Evolutionary conservation across 1,140 invertebrate genomes (phyloP), one percentile per base, ranked within the genome.

Genomic region (Panulirus ornatus): DNA sequence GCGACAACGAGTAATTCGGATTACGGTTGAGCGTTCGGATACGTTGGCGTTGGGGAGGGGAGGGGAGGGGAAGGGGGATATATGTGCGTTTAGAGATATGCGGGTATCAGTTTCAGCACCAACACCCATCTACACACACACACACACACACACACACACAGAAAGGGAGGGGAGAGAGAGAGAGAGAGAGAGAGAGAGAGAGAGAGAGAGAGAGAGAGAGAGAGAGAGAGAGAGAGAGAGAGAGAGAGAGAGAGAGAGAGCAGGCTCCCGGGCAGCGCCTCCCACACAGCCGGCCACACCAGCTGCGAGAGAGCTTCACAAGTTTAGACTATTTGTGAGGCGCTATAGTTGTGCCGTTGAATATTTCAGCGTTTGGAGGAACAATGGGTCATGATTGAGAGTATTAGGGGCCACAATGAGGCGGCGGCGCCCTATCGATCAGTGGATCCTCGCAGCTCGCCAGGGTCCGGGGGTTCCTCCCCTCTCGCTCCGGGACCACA

Each of bases 371-470:
- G 88, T 81, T 66, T 51, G 88, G 38, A 76, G 79, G 88, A 89
- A 89, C 88, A 89, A 89, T 83, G 88, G 81, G 71, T 63, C 79
- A 89, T 89, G 88, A 89, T 89, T 89, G 88, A 89, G 88, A 89
- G 88, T 84, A 89, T 89, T 89, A 89, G 70, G 38, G 81, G 44
- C 44, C 54, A 89, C 88, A 89, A 89, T 89, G 81, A 89, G 81
- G 58, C 71, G 54, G 75, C 42, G 85, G 75, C 85, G 85, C 58
- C 81, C 88, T 73, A 89, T 89, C 88, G 88, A 89, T 88, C 85
- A 88, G 19, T 30, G 19, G 51, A 38, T 78, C 47, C 44, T 76
- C 47, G 44, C 40, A 54, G 44, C 47, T 54, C 84, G 47, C 44
- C 84, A 76, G 27, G 27, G 63, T 38, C 66, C 34, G 38, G 44